Base-by-base conservation (phyloP, 2,113 vertebrate species). In the Urocynchramus pylzowi region DNA sequence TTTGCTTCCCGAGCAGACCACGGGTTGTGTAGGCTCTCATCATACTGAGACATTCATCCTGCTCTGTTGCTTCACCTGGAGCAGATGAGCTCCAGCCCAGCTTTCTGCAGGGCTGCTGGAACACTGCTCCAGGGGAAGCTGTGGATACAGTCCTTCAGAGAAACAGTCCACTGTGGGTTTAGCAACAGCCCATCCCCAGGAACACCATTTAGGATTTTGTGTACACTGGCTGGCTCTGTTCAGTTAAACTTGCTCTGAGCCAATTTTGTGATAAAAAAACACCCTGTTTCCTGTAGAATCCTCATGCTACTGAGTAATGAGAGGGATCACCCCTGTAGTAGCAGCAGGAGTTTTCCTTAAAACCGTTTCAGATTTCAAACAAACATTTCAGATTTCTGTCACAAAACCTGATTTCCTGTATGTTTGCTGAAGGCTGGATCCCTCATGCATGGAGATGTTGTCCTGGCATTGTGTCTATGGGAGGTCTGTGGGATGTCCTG, bases 21-120 rank as follows among this genome's bases (percentile, higher is more conserved):
- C 0, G 0, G 50, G 7, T 37, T 21, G 41, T 23, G 26, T 42
- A 90, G 82, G 57, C 54, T 93, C 49, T 90, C 0, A 0, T 53
- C 39, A 5, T 13, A 30, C 30, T 54, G 74, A 69, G 54, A 26
- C 60, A 77, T 0, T 88, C 0, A 41, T 77, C 93, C 79, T 74
- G 33, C 45, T 74, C 9, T 21, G 17, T 76, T 76, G 35, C 70
- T 87, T 87, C 82, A 52, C 17, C 45, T 69, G 76, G 45, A 92
- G 54, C 31, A 69, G 56, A 68, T 41, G 41, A 91, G 45, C n/a
- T n/a, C n/a, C n/a, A n/a, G n/a, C n/a, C n/a, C 31, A 27, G 31
- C 73, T 87, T 85, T 75, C 45, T 37, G 11, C 57, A 65, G 57
- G 67, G 49, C 57, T 60, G 33, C 37, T 53, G 49, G 41, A 70